These are phyloP conservation scores for Upupa epops DNA, from an alignment of 2,113 vertebrate genomes.

Conservation along the genomic window DNA sequence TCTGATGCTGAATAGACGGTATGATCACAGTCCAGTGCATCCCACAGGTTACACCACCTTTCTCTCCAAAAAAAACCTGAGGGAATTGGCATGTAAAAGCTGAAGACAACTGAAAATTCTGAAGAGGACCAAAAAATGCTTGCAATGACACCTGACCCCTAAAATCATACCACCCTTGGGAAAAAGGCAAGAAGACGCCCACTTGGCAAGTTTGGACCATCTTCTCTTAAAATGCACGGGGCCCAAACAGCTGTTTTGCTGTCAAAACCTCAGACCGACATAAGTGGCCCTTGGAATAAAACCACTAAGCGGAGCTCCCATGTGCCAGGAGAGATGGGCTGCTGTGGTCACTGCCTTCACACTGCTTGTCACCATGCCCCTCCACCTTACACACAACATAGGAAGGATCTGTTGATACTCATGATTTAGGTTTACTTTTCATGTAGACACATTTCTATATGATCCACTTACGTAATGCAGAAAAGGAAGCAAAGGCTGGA, in stretches of 20 bases:
- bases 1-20: neutral
- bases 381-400: no score
- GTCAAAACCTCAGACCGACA: neutral
- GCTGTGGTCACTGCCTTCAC: no score
- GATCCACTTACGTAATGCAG: no score
- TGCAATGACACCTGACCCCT: neutral
- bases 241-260: neutral
- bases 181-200: neutral
- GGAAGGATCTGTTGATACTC: no score
- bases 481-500: no score
- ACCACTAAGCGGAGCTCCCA: no score
- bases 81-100: fast-evolving
- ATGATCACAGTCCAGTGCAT: neutral
- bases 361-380: no score
- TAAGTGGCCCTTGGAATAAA: no score
- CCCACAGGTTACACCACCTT: neutral
- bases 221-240: neutral
- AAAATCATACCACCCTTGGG: neutral
- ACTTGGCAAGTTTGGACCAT: neutral
- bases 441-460: no score
- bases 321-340: no score
- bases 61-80: neutral
- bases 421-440: no score
- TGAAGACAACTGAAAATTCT: neutral
- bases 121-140: neutral